Evolutionary conservation across 2,888 invertebrate genomes (phyloP).

Genomic region (Andrena chrysosceles): DNA sequence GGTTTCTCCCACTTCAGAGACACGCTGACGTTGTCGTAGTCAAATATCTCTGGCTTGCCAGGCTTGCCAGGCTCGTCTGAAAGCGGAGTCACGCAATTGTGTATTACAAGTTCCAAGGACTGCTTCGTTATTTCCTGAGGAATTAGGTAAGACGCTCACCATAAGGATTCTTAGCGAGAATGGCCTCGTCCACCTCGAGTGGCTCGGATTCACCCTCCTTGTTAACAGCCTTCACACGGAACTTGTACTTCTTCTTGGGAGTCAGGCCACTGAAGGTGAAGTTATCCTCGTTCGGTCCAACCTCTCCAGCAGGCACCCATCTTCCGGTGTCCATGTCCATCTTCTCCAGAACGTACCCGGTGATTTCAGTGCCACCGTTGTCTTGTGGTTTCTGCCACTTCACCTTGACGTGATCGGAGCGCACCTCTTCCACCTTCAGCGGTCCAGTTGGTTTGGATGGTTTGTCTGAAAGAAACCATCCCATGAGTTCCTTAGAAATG

Average conservation of each 20-base stretch:
- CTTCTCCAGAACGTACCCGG: conserved; percentile 96
- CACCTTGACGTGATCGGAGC: conserved; percentile 95
- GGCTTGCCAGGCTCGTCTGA: conserved; percentile 95
- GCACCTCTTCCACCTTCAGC: conserved; percentile 94
- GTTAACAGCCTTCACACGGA: conserved; percentile 98
- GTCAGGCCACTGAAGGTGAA: conserved; percentile 96
- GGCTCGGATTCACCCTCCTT: conserved; percentile 99
- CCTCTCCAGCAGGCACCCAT: conserved; percentile 98
- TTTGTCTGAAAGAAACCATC: conserved; percentile 87
- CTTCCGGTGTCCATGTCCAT: conserved; percentile 98
- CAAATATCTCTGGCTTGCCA: conserved; percentile 95
- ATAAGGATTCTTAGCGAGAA: conserved; percentile 98
- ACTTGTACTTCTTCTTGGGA: conserved; percentile 98
- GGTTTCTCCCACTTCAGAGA: conserved; percentile 96
- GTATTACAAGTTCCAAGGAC: background rate
- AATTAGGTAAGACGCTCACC: conserved; percentile 86
- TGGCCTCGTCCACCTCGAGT: conserved; percentile 94
- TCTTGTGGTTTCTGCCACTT: conserved; percentile 97
- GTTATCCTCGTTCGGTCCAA: conserved; percentile 92
- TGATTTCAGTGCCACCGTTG: conserved; percentile 94
- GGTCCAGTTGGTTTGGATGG: conserved; percentile 94
- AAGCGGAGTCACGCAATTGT: background rate
- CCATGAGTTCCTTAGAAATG: no score
- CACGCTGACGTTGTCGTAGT: conserved; percentile 97
- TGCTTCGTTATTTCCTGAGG: background rate